phyloP scores from a whole-genome alignment of 2,797 vertebrate genomes.

The Eutrigla gurnardus region DNA sequence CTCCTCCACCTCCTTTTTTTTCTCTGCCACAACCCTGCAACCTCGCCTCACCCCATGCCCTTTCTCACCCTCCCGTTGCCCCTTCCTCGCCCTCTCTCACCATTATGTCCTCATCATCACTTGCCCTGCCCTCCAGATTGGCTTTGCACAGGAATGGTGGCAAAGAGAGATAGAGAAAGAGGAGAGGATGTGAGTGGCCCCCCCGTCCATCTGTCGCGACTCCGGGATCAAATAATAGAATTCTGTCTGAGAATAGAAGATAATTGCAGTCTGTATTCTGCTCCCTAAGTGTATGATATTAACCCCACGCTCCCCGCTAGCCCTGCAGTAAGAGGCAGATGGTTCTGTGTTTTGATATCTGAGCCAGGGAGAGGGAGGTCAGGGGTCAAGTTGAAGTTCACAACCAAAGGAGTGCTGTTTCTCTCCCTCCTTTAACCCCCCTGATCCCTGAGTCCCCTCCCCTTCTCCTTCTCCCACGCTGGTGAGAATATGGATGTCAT shows the following conservation, averaged over 20 bases:
- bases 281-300: slow-evolving; percentile 88
- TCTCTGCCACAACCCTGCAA: slow-evolving; percentile 21
- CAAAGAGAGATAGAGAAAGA: slow-evolving; percentile 16
- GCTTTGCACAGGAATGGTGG: slow-evolving; percentile 83
- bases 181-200: slow-evolving; percentile 62
- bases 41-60: slow-evolving; percentile 37
- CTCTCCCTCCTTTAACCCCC: slow-evolving; percentile 42
- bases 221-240: slow-evolving; percentile 85
- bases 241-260: slow-evolving; percentile 88
- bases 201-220: slow-evolving; percentile 88
- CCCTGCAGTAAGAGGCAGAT: slow-evolving; percentile 77
- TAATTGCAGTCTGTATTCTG: slow-evolving; percentile 87
- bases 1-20: slow-evolving; percentile 34
- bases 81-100: slow-evolving; percentile 55
- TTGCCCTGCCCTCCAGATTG: slow-evolving; percentile 77
- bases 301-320: slow-evolving; percentile 83
- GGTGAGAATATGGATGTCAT: slow-evolving; percentile 79
- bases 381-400: slow-evolving; percentile 91
- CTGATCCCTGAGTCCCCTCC: slow-evolving; percentile 24
- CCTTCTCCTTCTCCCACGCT: slow-evolving; percentile 51
- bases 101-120: slow-evolving; percentile 58
- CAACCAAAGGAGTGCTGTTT: slow-evolving; percentile 79
- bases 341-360: slow-evolving; percentile 85
- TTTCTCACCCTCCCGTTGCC: slow-evolving; percentile 47
- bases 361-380: slow-evolving; percentile 76